These are phyloP conservation scores for Neogobius melanostomus DNA, from an alignment of 2,113 vertebrate species.

Conservation along the genomic window DNA sequence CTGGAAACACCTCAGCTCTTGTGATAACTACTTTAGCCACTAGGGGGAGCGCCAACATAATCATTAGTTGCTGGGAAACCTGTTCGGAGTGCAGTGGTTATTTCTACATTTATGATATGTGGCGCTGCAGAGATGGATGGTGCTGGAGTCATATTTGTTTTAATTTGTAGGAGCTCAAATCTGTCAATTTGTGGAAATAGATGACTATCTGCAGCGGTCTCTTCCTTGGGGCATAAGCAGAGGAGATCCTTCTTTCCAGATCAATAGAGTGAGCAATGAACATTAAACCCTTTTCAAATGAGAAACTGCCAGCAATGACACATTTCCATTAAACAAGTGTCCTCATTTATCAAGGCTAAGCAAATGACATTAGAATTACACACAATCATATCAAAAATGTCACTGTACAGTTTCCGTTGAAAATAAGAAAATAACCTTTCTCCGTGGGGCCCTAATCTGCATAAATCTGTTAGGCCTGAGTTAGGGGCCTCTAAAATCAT, in stretches of 20 bases:
- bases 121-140: background rate
- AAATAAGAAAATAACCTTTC: too few relatives aligned
- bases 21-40: constrained; percentile 61
- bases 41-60: constrained; percentile 65
- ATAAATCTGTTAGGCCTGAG: too few relatives aligned
- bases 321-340: constrained; percentile 56
- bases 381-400: too few relatives aligned
- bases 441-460: too few relatives aligned
- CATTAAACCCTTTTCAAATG: constrained; percentile 49
- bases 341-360: constrained; percentile 46
- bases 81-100: background rate
- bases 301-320: constrained; percentile 41
- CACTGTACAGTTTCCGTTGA: too few relatives aligned
- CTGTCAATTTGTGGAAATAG: constrained; percentile 46
- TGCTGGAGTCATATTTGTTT: background rate
- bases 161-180: background rate
- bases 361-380: constrained; percentile 2
- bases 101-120: background rate
- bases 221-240: constrained; percentile 42
- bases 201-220: constrained; percentile 24
- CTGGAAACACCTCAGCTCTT: background rate
- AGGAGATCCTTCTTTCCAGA: constrained; percentile 38
- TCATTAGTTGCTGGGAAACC: background rate
- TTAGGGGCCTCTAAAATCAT: too few relatives aligned
- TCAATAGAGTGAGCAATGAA: constrained; percentile 57